phyloP scores from a whole-genome alignment of 2,797 vertebrate species.

The Iguana delicatissima region DNA sequence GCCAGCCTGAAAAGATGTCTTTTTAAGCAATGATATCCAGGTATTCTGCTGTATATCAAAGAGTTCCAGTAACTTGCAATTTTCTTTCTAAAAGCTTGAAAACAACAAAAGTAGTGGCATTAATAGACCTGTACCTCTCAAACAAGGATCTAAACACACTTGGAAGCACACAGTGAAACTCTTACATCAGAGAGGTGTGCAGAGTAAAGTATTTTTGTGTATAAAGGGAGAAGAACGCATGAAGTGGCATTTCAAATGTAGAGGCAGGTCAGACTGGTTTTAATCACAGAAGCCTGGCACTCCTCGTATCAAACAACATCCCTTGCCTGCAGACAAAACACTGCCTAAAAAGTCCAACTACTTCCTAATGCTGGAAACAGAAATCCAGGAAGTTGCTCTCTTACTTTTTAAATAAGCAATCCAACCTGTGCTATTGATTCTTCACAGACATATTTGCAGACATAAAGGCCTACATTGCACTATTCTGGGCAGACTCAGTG shows the following conservation, averaged over 20 bases:
- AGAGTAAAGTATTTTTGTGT: neutral
- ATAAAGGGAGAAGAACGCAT: neutral
- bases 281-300: neutral
- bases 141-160: neutral
- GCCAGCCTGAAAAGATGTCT: neutral
- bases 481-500: neutral
- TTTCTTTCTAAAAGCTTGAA: neutral
- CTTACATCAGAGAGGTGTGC: neutral
- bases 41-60: neutral
- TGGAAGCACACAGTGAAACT: constrained; percentile 8
- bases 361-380: neutral
- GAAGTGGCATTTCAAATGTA: neutral
- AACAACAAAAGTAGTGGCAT: neutral
- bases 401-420: neutral
- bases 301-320: neutral
- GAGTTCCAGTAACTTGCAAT: neutral
- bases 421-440: neutral
- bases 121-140: neutral
- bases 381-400: neutral
- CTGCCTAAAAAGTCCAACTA: neutral
- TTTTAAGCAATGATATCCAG: neutral
- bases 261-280: constrained; percentile 17
- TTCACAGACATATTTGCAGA: neutral
- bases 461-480: neutral
- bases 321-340: neutral